Base-by-base conservation (phyloP, 2,113 vertebrate genomes). In the Ochotona princeps region DNA sequence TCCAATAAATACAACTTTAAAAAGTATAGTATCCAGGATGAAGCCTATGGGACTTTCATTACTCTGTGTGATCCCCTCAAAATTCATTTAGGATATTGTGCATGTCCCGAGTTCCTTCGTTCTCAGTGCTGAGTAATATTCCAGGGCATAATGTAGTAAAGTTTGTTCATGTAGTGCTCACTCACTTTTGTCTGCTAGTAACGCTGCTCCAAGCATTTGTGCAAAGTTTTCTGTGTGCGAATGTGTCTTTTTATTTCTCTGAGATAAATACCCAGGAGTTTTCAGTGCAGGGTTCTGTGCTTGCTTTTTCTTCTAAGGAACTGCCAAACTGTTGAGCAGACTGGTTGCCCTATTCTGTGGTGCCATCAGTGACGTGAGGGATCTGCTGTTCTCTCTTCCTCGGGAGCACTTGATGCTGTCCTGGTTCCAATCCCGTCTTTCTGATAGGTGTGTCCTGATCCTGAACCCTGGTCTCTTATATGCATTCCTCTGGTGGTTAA, bases 401-500 rank as follows among this genome's bases (percentile, higher is more conserved):
- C 38, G 9, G 2, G 72, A 85, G 83, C 51, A 47, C 65, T 87
- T 49, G 82, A 38, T 63, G 15, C 28, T 88, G 63, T 49, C 81
- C 57, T 32, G 83, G 0, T 35, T 89, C 63, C 21, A 57, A 78
- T 21, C 30, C 12, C 67, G 83, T 54, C 5, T 0, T 82, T 81
- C 25, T 74, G 8, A 26, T 79, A 28, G 87, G 73, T 30, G 38
- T 66, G n/a, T 72, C n/a, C 60, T 66, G 25, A 83, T 44, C 61
- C 30, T 51, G 87, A 86, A 47, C 21, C 32, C 49, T 83, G 44
- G 65, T 28, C 92, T 83, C 57, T 38, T 44, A 47, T 90, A 69
- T 95, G 65, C 23, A 12, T 86, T 70, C 87, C 83, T 63, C 21
- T 76, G 2, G 44, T 85, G 80, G 17, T 70, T 89, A 80, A 73